Percentiles rank a stretch among this genome's conserved stretches.
These are phyloP conservation scores for Protobothrops flavoviridis DNA, from an alignment of 2,113 vertebrate genomes.

Conservation along the genomic window DNA sequence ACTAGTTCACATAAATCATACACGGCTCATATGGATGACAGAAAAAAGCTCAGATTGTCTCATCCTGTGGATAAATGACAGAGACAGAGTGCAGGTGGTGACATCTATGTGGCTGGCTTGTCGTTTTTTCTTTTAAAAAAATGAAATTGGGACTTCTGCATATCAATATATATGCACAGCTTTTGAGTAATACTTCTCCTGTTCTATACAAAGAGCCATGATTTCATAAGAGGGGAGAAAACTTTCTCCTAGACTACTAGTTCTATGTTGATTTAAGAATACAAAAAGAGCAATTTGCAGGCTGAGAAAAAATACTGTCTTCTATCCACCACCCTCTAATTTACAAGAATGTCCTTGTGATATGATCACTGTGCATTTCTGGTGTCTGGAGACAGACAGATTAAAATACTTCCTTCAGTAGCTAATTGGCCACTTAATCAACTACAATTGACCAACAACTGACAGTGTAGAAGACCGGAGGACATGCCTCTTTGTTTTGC, in stretches of 20 bases:
- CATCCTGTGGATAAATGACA: background rate
- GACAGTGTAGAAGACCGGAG: background rate
- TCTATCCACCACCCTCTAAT: background rate
- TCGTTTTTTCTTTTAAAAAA: background rate
- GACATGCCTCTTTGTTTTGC: background rate
- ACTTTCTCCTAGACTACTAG: background rate
- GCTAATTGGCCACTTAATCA: slow-evolving; percentile 30
- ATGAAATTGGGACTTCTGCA: background rate
- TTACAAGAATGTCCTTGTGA: background rate
- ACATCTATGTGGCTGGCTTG: background rate
- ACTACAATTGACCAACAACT: background rate
- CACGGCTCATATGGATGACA: background rate
- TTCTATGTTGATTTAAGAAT: background rate
- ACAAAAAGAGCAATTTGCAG: background rate
- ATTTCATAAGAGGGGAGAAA: background rate
- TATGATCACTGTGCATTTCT: background rate
- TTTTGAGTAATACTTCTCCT: background rate
- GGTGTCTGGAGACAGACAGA: background rate
- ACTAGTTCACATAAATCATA: background rate
- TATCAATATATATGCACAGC: background rate
- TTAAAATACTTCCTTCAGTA: slow-evolving; percentile 11
- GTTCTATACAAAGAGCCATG: background rate
- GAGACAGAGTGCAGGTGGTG: background rate
- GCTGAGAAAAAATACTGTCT: background rate
- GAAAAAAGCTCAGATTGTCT: background rate